These are phyloP conservation scores for Helicoverpa assulta DNA, from an alignment of 2,888 invertebrate species.

Conservation along the genomic window DNA sequence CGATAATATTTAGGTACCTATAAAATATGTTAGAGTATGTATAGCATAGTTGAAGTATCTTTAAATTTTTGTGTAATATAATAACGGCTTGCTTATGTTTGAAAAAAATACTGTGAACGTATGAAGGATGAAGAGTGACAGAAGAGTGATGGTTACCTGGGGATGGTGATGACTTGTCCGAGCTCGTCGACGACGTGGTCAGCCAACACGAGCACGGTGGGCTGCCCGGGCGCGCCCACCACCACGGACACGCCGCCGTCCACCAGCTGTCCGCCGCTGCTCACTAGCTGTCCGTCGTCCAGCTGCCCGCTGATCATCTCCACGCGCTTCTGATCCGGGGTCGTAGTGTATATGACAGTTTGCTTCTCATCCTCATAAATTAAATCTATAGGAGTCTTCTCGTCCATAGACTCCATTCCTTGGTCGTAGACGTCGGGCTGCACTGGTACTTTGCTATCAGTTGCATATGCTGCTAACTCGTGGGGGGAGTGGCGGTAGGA, in stretches of 20 bases:
- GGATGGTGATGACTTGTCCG: slow-evolving; percentile 91
- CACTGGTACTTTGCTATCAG: slow-evolving; percentile 90
- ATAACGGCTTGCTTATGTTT: no score
- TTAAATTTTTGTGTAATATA: no score
- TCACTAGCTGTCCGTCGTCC: slow-evolving; percentile 89
- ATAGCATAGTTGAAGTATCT: no score
- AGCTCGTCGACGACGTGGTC: slow-evolving; percentile 93
- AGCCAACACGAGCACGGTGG: slow-evolving; percentile 93
- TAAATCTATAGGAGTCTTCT: slow-evolving; percentile 94
- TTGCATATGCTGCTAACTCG: slow-evolving; percentile 87
- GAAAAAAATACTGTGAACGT: not conserved
- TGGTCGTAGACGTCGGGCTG: slow-evolving; percentile 88
- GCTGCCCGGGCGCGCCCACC: slow-evolving; percentile 85
- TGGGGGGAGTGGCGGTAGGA: slow-evolving; percentile 90
- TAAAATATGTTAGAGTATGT: slow-evolving; percentile 20
- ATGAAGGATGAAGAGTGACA: slow-evolving; percentile 5
- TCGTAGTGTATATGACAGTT: slow-evolving; percentile 95
- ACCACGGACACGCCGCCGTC: slow-evolving; percentile 89
- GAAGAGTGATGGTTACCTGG: slow-evolving; percentile 86
- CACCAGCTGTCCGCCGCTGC: slow-evolving; percentile 86
- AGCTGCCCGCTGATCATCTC: slow-evolving; percentile 94
- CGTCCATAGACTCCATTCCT: slow-evolving; percentile 90
- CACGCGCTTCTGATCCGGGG: slow-evolving; percentile 94
- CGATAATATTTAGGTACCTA: slow-evolving; percentile 43
- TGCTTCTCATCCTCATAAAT: slow-evolving; percentile 96